phyloP scores from a whole-genome alignment of 2,888 invertebrate genomes.

The Nemurella pictetii region DNA sequence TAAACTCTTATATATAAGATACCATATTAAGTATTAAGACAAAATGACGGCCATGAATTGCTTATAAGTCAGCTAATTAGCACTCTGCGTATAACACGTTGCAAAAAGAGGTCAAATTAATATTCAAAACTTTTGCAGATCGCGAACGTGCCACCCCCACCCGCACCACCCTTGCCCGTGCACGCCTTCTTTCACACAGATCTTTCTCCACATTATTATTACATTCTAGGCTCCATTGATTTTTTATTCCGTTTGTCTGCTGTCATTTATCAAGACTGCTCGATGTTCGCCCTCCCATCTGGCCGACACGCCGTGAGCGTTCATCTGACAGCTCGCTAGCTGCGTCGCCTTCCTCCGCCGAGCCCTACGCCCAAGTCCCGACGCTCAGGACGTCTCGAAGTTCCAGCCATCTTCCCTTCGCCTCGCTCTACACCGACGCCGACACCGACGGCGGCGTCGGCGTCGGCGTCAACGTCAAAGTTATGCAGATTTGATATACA shows the following conservation, averaged over 20 bases:
- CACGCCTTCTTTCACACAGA: neutral
- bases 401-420: neutral
- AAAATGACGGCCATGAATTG: neutral
- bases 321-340: neutral
- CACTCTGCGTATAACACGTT: too few species aligned
- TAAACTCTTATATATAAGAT: too few species aligned
- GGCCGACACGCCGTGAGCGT: conserved; percentile 7
- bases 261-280: neutral
- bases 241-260: conserved; percentile 8
- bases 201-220: too few species aligned
- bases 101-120: neutral
- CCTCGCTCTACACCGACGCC: too few species aligned
- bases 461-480: neutral
- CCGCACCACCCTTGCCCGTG: neutral
- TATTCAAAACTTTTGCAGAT: neutral
- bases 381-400: neutral
- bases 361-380: too few species aligned
- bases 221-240: neutral
- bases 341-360: neutral
- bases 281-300: neutral
- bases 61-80: neutral
- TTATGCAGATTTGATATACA: neutral
- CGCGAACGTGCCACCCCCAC: neutral
- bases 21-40: too few species aligned
- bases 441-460: neutral